Evolutionary conservation across 2,888 invertebrate genomes (phyloP).

Genomic region (Chirona hameri): DNA sequence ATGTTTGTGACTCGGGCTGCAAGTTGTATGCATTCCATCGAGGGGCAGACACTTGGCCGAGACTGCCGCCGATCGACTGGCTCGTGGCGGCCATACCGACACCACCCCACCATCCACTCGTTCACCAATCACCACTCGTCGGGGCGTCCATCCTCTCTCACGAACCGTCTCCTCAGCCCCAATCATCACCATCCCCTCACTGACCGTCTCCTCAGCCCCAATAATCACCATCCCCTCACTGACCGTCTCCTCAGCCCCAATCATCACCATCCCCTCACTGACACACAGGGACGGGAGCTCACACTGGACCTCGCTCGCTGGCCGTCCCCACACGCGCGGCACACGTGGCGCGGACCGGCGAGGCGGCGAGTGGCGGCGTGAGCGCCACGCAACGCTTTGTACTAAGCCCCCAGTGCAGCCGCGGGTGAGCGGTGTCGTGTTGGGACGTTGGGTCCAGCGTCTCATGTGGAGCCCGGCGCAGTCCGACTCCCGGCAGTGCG

Average conservation of each 20-base stretch:
- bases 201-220: not conserved
- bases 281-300: not conserved
- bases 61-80: too few relatives aligned
- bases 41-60: too few relatives aligned
- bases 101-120: too few relatives aligned
- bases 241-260: not conserved
- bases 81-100: too few relatives aligned
- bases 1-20: too few relatives aligned
- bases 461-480: too few relatives aligned
- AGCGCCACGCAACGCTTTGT: not conserved
- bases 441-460: not conserved
- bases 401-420: not conserved
- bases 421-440: not conserved
- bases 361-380: not conserved
- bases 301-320: not conserved
- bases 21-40: too few relatives aligned
- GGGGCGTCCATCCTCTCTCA: too few relatives aligned
- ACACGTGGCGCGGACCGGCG: not conserved
- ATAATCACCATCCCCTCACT: too few relatives aligned
- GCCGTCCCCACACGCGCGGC: not conserved
- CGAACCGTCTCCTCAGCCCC: not conserved
- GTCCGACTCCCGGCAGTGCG: not conserved
- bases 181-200: too few relatives aligned
- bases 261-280: not conserved
- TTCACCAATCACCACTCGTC: too few relatives aligned